A percentile compares a stretch with the other conserved stretches of the same genome.
phyloP scores from a whole-genome alignment of 2,113 vertebrate species.

The Oenanthe melanoleuca region DNA sequence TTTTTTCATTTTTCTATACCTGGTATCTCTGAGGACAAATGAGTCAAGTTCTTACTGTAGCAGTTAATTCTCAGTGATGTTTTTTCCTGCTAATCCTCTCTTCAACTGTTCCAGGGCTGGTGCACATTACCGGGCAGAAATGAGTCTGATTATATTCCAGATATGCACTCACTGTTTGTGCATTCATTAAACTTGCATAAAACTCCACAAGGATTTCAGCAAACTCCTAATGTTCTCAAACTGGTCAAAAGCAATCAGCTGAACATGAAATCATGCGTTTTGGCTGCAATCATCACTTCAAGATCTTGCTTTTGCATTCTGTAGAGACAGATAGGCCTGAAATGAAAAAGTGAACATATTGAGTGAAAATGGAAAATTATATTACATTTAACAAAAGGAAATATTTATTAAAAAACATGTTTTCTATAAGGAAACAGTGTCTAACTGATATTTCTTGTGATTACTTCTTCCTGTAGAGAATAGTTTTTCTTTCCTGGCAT shows the following conservation, averaged over 20 bases:
- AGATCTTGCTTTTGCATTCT: neutral
- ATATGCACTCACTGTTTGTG: constrained; percentile 14
- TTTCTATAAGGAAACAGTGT: constrained; percentile 13
- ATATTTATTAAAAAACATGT: constrained; percentile 27
- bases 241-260: constrained; percentile 34
- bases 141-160: neutral
- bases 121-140: neutral
- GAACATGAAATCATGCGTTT: constrained; percentile 8
- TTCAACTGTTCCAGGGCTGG: neutral
- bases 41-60: constrained; percentile 1
- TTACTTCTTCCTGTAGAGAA: constrained; percentile 43
- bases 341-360: neutral
- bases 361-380: constrained; percentile 47
- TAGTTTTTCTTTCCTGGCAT: constrained; percentile 25
- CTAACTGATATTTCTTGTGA: neutral
- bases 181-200: constrained; percentile 15
- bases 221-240: constrained; percentile 10
- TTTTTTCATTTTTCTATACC: neutral
- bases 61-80: neutral
- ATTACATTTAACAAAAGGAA: constrained; percentile 48
- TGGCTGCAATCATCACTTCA: constrained; percentile 15
- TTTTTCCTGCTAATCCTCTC: neutral
- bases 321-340: constrained; percentile 16
- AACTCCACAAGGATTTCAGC: constrained; percentile 25
- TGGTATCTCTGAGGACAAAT: neutral